Base-by-base conservation (phyloP, 1,140 invertebrate species). In the Drosophila punjabiensis region DNA sequence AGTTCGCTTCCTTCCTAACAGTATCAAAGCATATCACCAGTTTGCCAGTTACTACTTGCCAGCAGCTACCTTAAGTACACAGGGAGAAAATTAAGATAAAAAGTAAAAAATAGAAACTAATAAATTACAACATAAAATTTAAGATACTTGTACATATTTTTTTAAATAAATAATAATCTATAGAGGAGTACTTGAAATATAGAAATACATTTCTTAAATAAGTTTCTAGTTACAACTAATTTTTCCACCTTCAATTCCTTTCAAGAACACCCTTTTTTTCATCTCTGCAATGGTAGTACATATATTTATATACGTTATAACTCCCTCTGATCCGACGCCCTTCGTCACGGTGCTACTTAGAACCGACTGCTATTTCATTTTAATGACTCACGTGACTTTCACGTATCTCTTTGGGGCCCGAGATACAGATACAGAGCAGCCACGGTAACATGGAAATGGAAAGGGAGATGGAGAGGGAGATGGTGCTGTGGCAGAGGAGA, bases 371-470 rank as follows among this genome's bases (percentile, higher is more conserved):
- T 82, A 85, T 90, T 89, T 81, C 85, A 85, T 89, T 89, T 89
- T 89, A 89, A 89, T 89, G 85, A 89, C 85, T 90, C 85, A 89
- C 85, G 86, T 89, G 85, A 90, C 85, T 89, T 90, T 90, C 70
- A 90, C 85, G 86, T 89, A 87, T 87, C 83, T 87, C 64, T 74
- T 43, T 63, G 65, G 70, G 50, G 59, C 55, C 79, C 47, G 0
- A 10, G 58, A 64, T 32, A 11, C 1, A 10, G 58, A 64, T 32
- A 11, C 50, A 56, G 56, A 47, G 32, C 32, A 58, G 20, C 18
- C 41, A 35, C 10, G 41, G 16, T 1, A 24, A 24, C 24, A 24
- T 24, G 16, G 53, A 35, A 11, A 35, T 35, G 60, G 47, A 45
- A 50, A 69, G 75, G 60, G 61, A 52, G 58, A 14, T 50, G 48